These are phyloP conservation scores for Bombylius major DNA, from an alignment of 2,888 invertebrate species.

Conservation along the genomic window DNA sequence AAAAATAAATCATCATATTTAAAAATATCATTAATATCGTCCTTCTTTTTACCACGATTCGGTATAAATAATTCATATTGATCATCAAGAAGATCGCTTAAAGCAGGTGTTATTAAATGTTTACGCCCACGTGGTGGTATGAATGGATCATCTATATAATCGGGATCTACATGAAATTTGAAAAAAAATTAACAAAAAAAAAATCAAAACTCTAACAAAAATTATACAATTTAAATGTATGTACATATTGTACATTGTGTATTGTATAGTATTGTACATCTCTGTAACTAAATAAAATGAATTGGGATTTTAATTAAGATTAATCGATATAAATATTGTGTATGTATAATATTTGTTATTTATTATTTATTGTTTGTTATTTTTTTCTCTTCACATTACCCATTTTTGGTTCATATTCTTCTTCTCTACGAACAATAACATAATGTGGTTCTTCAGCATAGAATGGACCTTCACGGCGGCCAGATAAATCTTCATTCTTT, in stretches of 20 bases:
- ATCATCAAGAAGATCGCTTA: conserved; percentile 23
- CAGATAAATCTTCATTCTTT: conserved; percentile 31
- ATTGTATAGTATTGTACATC: not conserved
- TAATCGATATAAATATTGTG: not conserved
- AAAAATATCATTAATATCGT: conserved; percentile 32
- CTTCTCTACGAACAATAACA: conserved; percentile 26
- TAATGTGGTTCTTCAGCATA: conserved; percentile 33
- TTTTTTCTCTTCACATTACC: not conserved
- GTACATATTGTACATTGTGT: no score
- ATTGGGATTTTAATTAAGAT: not conserved
- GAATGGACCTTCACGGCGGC: conserved; percentile 28
- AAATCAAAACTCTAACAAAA: not conserved
- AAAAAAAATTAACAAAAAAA: not conserved
- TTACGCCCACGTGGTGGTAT: conserved; percentile 35
- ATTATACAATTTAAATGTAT: not conserved
- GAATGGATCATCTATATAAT: conserved; percentile 21
- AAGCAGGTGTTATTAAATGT: conserved; percentile 18
- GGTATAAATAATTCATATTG: conserved; percentile 33
- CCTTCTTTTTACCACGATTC: conserved; percentile 34
- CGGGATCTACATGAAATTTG: not conserved
- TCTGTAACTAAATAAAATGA: not conserved
- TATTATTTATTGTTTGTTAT: not conserved
- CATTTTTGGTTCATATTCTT: conserved; percentile 2
- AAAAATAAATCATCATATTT: conserved; percentile 35
- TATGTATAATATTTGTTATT: not conserved